phyloP scores from a whole-genome alignment of 2,113 vertebrate genomes.

The Callorhinus ursinus region DNA sequence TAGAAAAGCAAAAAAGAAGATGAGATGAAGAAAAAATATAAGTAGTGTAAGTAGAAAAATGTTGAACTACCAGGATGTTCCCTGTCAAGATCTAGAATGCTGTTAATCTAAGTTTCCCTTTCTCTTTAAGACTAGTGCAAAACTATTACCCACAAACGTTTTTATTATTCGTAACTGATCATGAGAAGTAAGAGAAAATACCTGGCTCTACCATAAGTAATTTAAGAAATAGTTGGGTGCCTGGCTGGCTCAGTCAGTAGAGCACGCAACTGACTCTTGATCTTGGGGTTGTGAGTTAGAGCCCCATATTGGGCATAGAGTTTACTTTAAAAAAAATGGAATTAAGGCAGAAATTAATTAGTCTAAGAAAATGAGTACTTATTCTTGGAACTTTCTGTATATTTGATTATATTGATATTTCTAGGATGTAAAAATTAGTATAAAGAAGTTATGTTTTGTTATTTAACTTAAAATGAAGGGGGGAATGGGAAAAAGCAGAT shows the following conservation, averaged over 20 bases:
- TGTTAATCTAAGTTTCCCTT: not conserved
- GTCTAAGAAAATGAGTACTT: constrained; percentile 43
- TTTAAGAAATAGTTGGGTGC: not conserved
- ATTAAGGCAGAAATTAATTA: constrained; percentile 26
- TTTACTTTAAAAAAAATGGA: not conserved
- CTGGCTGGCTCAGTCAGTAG: not conserved
- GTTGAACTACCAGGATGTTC: not conserved
- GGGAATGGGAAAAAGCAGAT: not conserved
- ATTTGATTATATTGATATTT: constrained; percentile 16
- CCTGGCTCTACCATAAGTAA: not conserved
- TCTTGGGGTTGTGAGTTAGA: not conserved
- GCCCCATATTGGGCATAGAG: not conserved
- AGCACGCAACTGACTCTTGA: not conserved
- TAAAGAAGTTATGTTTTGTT: constrained; percentile 21
- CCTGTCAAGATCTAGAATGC: not conserved
- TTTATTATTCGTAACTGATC: not conserved
- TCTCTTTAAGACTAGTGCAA: constrained; percentile 13
- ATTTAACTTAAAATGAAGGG: constrained; percentile 27
- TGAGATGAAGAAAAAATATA: not conserved
- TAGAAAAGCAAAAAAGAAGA: constrained; percentile 31
- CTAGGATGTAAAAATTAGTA: constrained; percentile 2
- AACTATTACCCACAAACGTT: not conserved
- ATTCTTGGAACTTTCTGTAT: constrained; percentile 10
- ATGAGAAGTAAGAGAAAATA: constrained; percentile 27
- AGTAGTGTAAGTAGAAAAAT: not conserved